Percentiles rank a stretch among this genome's conserved stretches.
phyloP scores from a whole-genome alignment of 2,888 invertebrate genomes.

The Leuctra nigra region DNA sequence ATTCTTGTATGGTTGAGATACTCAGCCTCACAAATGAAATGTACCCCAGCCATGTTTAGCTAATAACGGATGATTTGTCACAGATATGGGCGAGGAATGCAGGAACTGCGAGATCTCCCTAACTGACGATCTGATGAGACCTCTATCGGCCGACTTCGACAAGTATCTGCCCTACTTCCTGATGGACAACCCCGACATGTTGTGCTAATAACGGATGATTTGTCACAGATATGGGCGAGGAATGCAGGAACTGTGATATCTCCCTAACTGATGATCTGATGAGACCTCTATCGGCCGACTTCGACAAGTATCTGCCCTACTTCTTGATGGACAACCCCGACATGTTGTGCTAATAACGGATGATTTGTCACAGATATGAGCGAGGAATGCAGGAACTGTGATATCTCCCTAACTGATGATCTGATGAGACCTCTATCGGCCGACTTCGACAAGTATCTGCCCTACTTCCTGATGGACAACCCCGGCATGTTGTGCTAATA shows the following conservation, averaged over 20 bases:
- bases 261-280: constrained; percentile 36
- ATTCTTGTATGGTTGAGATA: no score
- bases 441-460: constrained; percentile 59
- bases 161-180: constrained; percentile 66
- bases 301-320: constrained; percentile 59
- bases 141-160: constrained; percentile 52
- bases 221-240: no score
- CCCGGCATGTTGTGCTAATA: no score
- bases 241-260: constrained; percentile 27
- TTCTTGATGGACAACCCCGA: constrained; percentile 67
- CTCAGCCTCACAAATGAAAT: no score
- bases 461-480: no score
- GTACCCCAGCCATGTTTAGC: no score
- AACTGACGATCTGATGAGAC: constrained; percentile 44
- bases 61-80: no score
- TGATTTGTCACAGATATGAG: no score
- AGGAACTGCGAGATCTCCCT: constrained; percentile 24
- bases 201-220: no score
- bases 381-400: constrained; percentile 28
- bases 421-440: constrained; percentile 51
- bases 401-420: constrained; percentile 24
- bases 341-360: no score
- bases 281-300: constrained; percentile 54
- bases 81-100: no score
- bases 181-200: no score